phyloP scores from a whole-genome alignment of 2,888 invertebrate species.

The Agrotis segetum region DNA sequence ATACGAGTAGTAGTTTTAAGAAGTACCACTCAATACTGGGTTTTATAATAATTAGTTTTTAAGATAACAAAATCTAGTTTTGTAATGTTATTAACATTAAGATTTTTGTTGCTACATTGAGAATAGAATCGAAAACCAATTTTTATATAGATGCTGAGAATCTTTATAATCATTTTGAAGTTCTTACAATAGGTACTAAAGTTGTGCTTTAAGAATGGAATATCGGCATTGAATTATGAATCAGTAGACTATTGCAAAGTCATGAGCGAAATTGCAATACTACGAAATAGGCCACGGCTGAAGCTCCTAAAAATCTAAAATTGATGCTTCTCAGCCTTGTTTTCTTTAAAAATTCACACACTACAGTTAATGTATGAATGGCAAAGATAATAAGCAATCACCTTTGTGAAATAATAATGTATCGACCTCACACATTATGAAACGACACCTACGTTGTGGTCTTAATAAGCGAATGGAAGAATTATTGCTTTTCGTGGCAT shows the following conservation, averaged over 20 bases:
- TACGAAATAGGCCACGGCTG: slow-evolving; percentile 37
- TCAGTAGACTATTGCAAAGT: slow-evolving; percentile 28
- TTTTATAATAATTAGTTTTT: slow-evolving; percentile 21
- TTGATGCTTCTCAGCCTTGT: slow-evolving; percentile 48
- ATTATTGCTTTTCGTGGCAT: slow-evolving; percentile 68
- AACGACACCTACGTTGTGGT: slow-evolving; percentile 68
- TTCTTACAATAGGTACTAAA: slow-evolving; percentile 4
- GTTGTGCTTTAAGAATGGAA: slow-evolving; percentile 6
- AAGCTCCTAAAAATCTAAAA: slow-evolving; percentile 34
- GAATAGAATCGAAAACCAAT: neutral
- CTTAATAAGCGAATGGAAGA: slow-evolving; percentile 67
- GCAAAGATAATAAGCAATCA: slow-evolving; percentile 59
- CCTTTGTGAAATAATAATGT: slow-evolving; percentile 68
- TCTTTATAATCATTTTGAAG: slow-evolving; percentile 3
- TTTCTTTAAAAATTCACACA: slow-evolving; percentile 51
- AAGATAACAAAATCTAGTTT: slow-evolving; percentile 28
- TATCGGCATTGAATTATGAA: slow-evolving; percentile 24
- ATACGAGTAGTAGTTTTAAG: neutral
- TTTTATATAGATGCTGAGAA: neutral
- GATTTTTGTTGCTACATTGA: neutral
- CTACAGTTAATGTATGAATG: slow-evolving; percentile 58
- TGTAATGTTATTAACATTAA: neutral
- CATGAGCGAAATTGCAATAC: slow-evolving; percentile 33
- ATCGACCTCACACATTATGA: slow-evolving; percentile 70
- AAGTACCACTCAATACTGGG: neutral